Conservation (phyloP, 2,888 invertebrate species). For the Odontocolon sp. region DNA sequence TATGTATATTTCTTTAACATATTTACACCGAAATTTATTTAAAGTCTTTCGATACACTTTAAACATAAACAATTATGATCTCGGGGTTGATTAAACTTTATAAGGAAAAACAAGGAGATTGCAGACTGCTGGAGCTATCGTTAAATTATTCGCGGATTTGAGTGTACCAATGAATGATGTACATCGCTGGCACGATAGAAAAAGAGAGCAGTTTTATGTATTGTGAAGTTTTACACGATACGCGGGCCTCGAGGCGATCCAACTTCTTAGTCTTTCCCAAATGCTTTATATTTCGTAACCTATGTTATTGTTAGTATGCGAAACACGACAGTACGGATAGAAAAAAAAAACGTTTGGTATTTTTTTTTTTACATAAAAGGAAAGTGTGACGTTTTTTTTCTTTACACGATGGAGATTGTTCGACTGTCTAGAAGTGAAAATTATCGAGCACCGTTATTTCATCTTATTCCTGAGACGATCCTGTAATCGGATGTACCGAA, state of each 20-base stretch:
- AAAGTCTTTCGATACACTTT: slow-evolving; percentile 55
- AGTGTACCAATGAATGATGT: neutral
- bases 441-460: slow-evolving; percentile 38
- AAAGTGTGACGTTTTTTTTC: slow-evolving; percentile 5
- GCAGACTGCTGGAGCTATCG: slow-evolving; percentile 7
- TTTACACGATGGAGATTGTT: slow-evolving; percentile 23
- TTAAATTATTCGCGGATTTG: neutral
- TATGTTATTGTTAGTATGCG: slow-evolving; percentile 38
- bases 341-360: slow-evolving; percentile 32
- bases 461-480: slow-evolving; percentile 59
- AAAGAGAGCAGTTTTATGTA: slow-evolving; percentile 36
- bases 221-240: slow-evolving; percentile 36
- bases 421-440: slow-evolving; percentile 30
- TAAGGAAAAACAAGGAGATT: slow-evolving; percentile 54
- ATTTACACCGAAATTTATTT: slow-evolving; percentile 62
- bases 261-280: slow-evolving; percentile 12
- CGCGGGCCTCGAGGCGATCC: too few species aligned
- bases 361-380: slow-evolving; percentile 11
- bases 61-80: slow-evolving; percentile 53
- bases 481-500: slow-evolving; percentile 47
- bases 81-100: slow-evolving; percentile 54
- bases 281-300: slow-evolving; percentile 44
- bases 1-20: slow-evolving; percentile 50
- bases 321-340: slow-evolving; percentile 35
- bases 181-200: slow-evolving; percentile 34